A percentile compares a stretch with the other conserved stretches of the same genome.
Conservation (phyloP, 2,797 vertebrate species). For the Ptychobarbus kaznakovi region DNA sequence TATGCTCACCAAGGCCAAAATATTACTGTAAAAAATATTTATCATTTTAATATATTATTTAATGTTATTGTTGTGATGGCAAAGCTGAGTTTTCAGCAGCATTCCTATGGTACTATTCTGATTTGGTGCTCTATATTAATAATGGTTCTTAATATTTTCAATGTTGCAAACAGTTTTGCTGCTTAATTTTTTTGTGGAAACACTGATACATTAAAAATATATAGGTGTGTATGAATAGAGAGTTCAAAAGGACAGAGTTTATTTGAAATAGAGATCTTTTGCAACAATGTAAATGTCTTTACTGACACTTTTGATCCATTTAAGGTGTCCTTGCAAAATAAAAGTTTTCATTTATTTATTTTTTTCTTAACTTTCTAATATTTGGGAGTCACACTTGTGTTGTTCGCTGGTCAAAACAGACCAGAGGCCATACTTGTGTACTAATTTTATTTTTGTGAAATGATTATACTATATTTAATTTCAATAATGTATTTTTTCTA, state of each 20-base stretch:
- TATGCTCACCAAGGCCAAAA: neutral
- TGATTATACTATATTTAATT: neutral
- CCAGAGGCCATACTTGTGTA: neutral
- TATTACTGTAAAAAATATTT: neutral
- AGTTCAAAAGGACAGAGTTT: neutral
- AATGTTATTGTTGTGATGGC: neutral
- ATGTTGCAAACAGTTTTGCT: neutral
- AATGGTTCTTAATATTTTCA: neutral
- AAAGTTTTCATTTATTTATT: neutral
- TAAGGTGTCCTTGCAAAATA: neutral
- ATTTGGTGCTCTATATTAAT: neutral
- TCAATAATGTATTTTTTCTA: too few relatives aligned
- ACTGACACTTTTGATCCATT: neutral
- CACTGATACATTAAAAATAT: neutral
- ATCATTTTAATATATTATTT: neutral
- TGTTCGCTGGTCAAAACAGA: neutral
- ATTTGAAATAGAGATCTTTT: neutral
- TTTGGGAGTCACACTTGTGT: neutral
- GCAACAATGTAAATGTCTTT: neutral
- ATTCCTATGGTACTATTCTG: neutral
- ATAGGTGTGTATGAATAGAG: neutral
- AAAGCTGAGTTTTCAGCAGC: neutral
- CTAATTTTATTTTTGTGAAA: neutral
- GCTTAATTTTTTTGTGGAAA: neutral
- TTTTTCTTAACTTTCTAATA: neutral